Evolutionary conservation across 2,888 invertebrate genomes (phyloP).

Genomic region (Spilarctia lutea): DNA sequence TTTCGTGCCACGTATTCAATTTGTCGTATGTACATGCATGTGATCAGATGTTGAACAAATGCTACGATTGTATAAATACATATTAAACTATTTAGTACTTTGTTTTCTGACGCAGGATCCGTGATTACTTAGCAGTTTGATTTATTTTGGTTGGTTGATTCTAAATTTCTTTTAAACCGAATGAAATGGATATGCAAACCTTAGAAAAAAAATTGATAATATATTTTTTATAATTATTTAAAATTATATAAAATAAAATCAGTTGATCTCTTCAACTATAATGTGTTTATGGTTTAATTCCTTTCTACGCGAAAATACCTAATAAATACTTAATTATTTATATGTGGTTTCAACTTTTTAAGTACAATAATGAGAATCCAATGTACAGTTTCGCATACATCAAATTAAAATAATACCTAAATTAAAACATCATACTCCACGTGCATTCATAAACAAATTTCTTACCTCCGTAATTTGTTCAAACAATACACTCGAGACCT

Average conservation of each 20-base stretch:
- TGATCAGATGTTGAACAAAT: neutral
- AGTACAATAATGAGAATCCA: neutral
- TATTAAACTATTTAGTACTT: neutral
- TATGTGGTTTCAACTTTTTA: neutral
- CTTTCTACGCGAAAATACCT: neutral
- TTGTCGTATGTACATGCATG: neutral
- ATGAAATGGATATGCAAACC: neutral
- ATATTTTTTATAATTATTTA: no score
- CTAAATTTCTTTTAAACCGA: neutral
- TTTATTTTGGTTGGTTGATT: neutral
- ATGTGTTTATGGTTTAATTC: no score
- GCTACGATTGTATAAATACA: neutral
- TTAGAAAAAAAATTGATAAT: neutral
- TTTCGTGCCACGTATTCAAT: neutral
- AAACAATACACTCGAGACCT: constrained; percentile 14
- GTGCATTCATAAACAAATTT: constrained; percentile 20
- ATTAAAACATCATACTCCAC: constrained; percentile 9
- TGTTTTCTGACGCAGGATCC: neutral
- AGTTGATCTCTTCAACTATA: neutral
- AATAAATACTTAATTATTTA: neutral
- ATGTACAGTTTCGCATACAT: neutral
- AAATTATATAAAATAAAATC: no score
- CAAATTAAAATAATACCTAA: neutral
- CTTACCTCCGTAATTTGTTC: constrained; percentile 19
- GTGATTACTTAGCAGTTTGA: neutral